Conservation (phyloP, 2,888 invertebrate genomes). For the Gasteruption jaculator region DNA sequence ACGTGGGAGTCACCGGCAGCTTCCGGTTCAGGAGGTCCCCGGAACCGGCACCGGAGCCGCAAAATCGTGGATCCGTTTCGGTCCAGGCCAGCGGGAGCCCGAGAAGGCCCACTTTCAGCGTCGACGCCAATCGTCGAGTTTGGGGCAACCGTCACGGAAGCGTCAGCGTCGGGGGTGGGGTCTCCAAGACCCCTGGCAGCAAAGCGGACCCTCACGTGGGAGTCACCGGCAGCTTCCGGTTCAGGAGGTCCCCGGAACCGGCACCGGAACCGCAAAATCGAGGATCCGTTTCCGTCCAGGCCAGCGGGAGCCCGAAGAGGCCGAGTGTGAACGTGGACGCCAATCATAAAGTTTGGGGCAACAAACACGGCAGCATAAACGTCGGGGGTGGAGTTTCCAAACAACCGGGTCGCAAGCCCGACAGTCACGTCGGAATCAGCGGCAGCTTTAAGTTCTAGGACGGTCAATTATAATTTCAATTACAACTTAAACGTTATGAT, state of each 20-base stretch:
- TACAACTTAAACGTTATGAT: no score
- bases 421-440: conserved; percentile 25
- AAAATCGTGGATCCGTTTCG: conserved; percentile 21
- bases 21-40: no score
- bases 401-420: conserved; percentile 21
- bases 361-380: conserved; percentile 23
- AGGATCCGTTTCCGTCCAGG: conserved; percentile 20
- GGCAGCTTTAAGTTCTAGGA: no score
- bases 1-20: conserved; percentile 26
- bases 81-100: conserved; percentile 21
- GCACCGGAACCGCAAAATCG: conserved; percentile 21
- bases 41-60: conserved; percentile 23
- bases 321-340: conserved; percentile 24
- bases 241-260: no score
- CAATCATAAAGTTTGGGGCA: conserved; percentile 23
- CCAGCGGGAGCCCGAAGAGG: conserved; percentile 23
- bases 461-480: no score
- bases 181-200: conserved; percentile 23
- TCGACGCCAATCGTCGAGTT: conserved; percentile 26
- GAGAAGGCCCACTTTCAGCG: conserved; percentile 23
- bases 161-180: conserved; percentile 24
- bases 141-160: conserved; percentile 22
- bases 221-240: no score
- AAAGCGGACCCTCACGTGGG: conserved; percentile 23
- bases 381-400: conserved; percentile 24